Percentiles rank a stretch among this genome's conserved stretches.
phyloP scores from a whole-genome alignment of 1,140 invertebrate species.

The Goniozus legneri region DNA sequence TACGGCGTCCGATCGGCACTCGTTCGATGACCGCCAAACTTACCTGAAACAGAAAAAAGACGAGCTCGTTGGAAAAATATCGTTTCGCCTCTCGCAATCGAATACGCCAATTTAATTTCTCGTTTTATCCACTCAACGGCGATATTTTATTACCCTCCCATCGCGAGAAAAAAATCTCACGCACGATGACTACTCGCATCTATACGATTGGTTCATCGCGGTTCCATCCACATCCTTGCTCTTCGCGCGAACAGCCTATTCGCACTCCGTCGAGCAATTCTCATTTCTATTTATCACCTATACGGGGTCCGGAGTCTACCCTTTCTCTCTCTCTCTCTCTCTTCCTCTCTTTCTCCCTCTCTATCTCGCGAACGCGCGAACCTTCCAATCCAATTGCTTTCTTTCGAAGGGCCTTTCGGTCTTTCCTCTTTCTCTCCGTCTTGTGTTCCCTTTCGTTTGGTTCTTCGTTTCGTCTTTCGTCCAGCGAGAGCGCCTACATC shows the following conservation, averaged over 20 bases:
- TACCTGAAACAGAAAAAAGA: no score
- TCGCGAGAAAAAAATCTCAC: no score
- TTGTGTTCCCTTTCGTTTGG: neutral
- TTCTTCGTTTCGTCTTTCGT: conserved; percentile 7
- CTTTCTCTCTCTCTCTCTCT: conserved; percentile 13
- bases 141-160: neutral
- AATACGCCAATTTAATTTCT: no score
- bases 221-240: conserved; percentile 25
- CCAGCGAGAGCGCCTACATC: neutral
- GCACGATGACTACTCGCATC: no score
- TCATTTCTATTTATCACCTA: conserved; percentile 50
- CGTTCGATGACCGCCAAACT: no score
- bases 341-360: conserved; percentile 15
- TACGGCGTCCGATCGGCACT: conserved; percentile 8
- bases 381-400: conserved; percentile 39
- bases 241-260: conserved; percentile 32
- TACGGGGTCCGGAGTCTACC: no score
- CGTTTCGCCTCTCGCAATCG: no score
- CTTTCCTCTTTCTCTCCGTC: neutral
- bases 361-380: conserved; percentile 17
- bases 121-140: neutral
- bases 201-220: conserved; percentile 7
- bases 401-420: conserved; percentile 20
- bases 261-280: conserved; percentile 47
- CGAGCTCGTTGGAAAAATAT: no score